Evolutionary conservation across 2,113 vertebrate species (phyloP), one percentile per base, ranked within the genome.

Genomic region (Bubalus kerabau): DNA sequence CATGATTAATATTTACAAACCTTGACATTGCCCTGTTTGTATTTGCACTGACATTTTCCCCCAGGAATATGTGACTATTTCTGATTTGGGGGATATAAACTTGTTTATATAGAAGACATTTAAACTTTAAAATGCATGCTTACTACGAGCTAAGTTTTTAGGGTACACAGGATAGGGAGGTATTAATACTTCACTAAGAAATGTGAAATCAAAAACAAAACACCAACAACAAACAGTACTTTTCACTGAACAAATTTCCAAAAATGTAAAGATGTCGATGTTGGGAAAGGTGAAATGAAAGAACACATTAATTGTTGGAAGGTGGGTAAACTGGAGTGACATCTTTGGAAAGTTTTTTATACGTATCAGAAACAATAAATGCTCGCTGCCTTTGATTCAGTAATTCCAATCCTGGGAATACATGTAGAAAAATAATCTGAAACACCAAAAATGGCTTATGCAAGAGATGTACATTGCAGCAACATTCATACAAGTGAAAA

Each of bases 91-190:
- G 52, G 91, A 52, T 13, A 43, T 60, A 85, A 43, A 32, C 85
- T 78, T 98, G 43, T 78, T 95, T 71, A 92, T 17, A 52, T 26
- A 76, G 83, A 84, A 97, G 88, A 90, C 11, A 15, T 3, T 94
- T 83, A 56, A 67, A 78, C 32, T 90, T 97, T 54, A 86, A 97
- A 95, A 78, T 92, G 50, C 9, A 93, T 87, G 40, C 28, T 94
- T 74, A 81, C 21, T 94, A 62, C 60, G 10, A 78, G 40, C 64
- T 95, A 88, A 64, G 19, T 54, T 87, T 96, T 87, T 59, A 81
- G 46, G 8, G 17, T 91, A 50, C 36, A 83, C 9, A 74, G 62
- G n/a, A 91, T n/a, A 78, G 36, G 11, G 15, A 93, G 15, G n/a
- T 28, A 76, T 43, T 76, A 76, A 76, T 14, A 93, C 57, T 76